Conservation (phyloP, 2,888 invertebrate genomes). For the Cotesia congregata region DNA sequence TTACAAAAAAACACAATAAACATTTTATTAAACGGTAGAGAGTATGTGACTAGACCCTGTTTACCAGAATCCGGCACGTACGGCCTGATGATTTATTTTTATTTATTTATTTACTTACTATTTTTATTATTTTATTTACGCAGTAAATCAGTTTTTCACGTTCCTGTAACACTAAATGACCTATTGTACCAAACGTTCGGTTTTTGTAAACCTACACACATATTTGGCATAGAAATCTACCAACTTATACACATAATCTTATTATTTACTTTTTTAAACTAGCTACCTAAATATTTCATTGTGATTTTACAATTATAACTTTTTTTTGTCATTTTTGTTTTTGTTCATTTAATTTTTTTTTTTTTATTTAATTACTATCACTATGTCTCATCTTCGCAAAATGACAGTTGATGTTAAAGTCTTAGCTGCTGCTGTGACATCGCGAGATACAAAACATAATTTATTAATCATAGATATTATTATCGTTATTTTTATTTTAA, state of each 20-base stretch:
- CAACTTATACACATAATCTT: conserved; percentile 57
- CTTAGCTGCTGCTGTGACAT: not conserved
- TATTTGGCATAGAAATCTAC: conserved; percentile 68
- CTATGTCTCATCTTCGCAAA: not conserved
- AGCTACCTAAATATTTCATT: conserved; percentile 46
- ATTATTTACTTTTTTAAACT: conserved; percentile 44
- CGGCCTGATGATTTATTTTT: conserved; percentile 46
- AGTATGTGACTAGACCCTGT: conserved; percentile 60
- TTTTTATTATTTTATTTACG: conserved; percentile 21
- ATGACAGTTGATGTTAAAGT: not conserved
- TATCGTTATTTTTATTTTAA: conserved; percentile 45
- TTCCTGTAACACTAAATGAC: conserved; percentile 41
- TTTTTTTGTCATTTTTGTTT: conserved; percentile 24
- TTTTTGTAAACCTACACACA: conserved; percentile 57
- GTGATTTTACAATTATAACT: conserved; percentile 46
- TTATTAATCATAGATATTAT: conserved; percentile 5
- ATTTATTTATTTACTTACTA: conserved; percentile 34
- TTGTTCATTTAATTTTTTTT: conserved; percentile 20
- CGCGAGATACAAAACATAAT: not conserved
- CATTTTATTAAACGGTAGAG: conserved; percentile 49
- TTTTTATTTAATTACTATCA: conserved; percentile 13
- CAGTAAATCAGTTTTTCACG: conserved; percentile 7
- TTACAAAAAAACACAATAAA: conserved; percentile 32
- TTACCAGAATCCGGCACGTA: conserved; percentile 56
- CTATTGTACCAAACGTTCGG: conserved; percentile 45